A percentile compares a stretch with the other conserved stretches of the same genome.
phyloP scores from a whole-genome alignment of 2,888 invertebrate genomes.

The Lasioglossum leucozonium region DNA sequence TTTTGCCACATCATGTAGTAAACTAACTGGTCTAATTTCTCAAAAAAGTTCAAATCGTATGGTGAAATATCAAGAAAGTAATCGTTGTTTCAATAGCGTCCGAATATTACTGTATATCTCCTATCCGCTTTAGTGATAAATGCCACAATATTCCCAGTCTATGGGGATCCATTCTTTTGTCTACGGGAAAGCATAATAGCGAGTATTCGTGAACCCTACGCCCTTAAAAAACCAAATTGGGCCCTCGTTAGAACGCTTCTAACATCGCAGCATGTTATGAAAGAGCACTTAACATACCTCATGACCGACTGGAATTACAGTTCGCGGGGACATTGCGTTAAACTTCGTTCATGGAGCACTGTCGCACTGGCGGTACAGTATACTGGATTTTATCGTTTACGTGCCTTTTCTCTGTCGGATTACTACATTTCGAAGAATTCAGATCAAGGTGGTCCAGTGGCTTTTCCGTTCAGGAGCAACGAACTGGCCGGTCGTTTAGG shows the following conservation, averaged over 20 bases:
- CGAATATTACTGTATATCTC: too few relatives aligned
- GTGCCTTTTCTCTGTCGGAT: neutral
- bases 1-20: too few relatives aligned
- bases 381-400: conserved; percentile 4
- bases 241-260: neutral
- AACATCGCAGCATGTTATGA: conserved; percentile 33
- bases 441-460: conserved; percentile 10
- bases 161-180: neutral
- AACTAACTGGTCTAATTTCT: too few relatives aligned
- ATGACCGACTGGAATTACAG: conserved; percentile 13
- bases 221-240: neutral
- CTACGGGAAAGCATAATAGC: neutral
- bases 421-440: conserved; percentile 15
- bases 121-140: too few relatives aligned
- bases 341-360: neutral
- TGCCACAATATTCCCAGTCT: too few relatives aligned
- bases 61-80: too few relatives aligned
- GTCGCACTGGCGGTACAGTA: neutral
- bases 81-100: too few relatives aligned
- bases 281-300: conserved; percentile 27
- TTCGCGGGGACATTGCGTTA: neutral
- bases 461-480: neutral
- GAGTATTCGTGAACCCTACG: neutral
- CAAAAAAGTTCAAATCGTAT: too few relatives aligned
- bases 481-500: neutral